These are phyloP conservation scores for Sitophilus oryzae DNA, from an alignment of 1,140 invertebrate species.

Conservation along the genomic window DNA sequence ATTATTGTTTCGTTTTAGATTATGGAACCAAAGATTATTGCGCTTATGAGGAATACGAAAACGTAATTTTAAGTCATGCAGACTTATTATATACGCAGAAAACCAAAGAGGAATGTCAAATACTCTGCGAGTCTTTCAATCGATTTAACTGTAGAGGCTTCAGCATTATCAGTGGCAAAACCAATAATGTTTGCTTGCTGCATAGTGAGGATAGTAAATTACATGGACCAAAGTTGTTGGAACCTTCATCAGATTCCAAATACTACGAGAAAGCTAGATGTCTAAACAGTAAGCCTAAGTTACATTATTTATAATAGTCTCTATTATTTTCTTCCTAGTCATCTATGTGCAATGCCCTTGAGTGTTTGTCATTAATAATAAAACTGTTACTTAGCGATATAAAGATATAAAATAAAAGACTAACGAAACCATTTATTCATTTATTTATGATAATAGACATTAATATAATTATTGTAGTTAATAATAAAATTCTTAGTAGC, in stretches of 20 bases:
- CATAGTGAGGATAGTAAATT: slow-evolving; percentile 50
- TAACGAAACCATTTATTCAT: too few relatives aligned
- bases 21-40: slow-evolving; percentile 31
- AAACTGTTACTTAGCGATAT: too few relatives aligned
- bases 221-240: slow-evolving; percentile 45
- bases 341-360: too few relatives aligned
- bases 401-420: too few relatives aligned
- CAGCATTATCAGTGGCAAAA: slow-evolving; percentile 17
- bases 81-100: slow-evolving; percentile 31
- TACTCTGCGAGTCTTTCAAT: slow-evolving; percentile 30
- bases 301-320: too few relatives aligned
- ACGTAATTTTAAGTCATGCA: slow-evolving; percentile 31
- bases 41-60: slow-evolving; percentile 41
- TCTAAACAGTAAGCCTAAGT: slow-evolving; percentile 49
- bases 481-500: too few relatives aligned
- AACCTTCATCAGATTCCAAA: slow-evolving; percentile 35
- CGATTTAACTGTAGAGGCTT: slow-evolving; percentile 39
- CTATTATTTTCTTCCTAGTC: too few relatives aligned
- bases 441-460: too few relatives aligned
- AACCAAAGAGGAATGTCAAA: slow-evolving; percentile 37
- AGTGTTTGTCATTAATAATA: too few relatives aligned
- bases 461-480: too few relatives aligned
- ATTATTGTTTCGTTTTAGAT: slow-evolving; percentile 7
- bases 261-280: slow-evolving; percentile 49
- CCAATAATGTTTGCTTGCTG: slow-evolving; percentile 41